A percentile compares a stretch with the other conserved stretches of the same genome.
Conservation (phyloP, 2,888 invertebrate species). For the Tribolium freemani region DNA sequence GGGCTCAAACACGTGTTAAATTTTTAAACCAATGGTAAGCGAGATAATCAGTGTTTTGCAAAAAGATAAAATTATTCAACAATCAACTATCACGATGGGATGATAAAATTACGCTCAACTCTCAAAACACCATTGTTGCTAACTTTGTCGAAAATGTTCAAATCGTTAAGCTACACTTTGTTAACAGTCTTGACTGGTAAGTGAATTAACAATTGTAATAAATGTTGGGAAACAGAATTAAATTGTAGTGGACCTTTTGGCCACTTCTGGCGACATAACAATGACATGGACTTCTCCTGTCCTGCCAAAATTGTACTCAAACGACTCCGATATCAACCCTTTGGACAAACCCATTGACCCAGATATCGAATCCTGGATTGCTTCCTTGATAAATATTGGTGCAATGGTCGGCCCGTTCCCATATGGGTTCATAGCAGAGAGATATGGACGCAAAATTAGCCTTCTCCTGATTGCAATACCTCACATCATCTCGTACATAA, state of each 20-base stretch:
- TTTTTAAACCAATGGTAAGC: neutral
- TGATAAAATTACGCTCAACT: neutral
- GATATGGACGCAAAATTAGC: conserved; percentile 78
- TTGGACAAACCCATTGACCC: conserved; percentile 32
- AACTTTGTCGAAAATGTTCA: neutral
- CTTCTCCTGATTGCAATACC: conserved; percentile 76
- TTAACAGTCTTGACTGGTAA: conserved; percentile 11
- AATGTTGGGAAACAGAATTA: neutral
- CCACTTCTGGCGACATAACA: conserved; percentile 58
- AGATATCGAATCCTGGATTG: conserved; percentile 70
- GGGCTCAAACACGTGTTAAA: neutral
- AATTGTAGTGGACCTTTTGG: conserved; percentile 64
- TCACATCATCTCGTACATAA: conserved; percentile 78
- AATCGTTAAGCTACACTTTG: neutral
- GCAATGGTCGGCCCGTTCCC: conserved; percentile 76
- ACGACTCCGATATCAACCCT: conserved; percentile 24
- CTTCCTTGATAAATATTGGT: conserved; percentile 68
- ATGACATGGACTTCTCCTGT: conserved; percentile 38
- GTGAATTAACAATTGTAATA: neutral
- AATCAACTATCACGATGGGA: neutral
- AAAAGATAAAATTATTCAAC: neutral
- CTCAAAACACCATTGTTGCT: neutral
- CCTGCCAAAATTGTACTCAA: conserved; percentile 24
- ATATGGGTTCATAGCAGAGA: conserved; percentile 77
- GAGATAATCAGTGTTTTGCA: neutral